phyloP scores from a whole-genome alignment of 1,140 invertebrate genomes.

The Zaprionus vittiger region DNA sequence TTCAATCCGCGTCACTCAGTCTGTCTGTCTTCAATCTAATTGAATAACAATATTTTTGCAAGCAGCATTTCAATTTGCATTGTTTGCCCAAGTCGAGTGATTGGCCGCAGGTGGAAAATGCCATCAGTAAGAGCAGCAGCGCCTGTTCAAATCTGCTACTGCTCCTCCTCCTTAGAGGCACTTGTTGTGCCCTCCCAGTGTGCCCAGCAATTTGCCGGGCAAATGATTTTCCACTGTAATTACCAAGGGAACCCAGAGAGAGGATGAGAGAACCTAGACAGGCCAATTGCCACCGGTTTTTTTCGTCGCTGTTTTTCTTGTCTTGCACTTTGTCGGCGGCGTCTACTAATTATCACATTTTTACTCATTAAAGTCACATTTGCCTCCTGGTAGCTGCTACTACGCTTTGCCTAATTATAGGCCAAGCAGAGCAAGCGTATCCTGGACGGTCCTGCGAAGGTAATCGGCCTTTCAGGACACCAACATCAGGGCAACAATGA shows the following conservation, averaged over 20 bases:
- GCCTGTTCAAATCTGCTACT: neutral
- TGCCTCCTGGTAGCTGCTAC: constrained; percentile 44
- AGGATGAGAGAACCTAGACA: constrained; percentile 12
- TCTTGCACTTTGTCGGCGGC: constrained; percentile 66
- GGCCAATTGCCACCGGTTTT: constrained; percentile 33
- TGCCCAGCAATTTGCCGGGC: constrained; percentile 48
- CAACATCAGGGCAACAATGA: constrained; percentile 15
- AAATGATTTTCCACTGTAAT: constrained; percentile 67
- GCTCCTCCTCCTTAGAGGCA: constrained; percentile 33
- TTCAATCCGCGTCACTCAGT: neutral
- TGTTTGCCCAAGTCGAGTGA: constrained; percentile 47
- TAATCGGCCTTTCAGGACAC: constrained; percentile 70
- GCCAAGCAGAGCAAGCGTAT: neutral
- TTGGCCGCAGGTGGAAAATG: constrained; percentile 50
- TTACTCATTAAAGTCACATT: constrained; percentile 82
- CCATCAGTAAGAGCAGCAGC: constrained; percentile 1
- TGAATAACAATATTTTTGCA: constrained; percentile 73
- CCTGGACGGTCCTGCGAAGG: constrained; percentile 26
- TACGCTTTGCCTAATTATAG: constrained; percentile 45
- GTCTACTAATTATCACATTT: constrained; percentile 80
- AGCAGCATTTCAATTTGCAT: constrained; percentile 72
- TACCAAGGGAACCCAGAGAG: constrained; percentile 34
- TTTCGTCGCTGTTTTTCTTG: constrained; percentile 3
- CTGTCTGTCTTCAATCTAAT: constrained; percentile 50
- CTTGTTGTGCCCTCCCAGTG: constrained; percentile 51